These are phyloP conservation scores for Hippocampus guttulatus DNA, from an alignment of 2,113 vertebrate species.

Conservation along the genomic window DNA sequence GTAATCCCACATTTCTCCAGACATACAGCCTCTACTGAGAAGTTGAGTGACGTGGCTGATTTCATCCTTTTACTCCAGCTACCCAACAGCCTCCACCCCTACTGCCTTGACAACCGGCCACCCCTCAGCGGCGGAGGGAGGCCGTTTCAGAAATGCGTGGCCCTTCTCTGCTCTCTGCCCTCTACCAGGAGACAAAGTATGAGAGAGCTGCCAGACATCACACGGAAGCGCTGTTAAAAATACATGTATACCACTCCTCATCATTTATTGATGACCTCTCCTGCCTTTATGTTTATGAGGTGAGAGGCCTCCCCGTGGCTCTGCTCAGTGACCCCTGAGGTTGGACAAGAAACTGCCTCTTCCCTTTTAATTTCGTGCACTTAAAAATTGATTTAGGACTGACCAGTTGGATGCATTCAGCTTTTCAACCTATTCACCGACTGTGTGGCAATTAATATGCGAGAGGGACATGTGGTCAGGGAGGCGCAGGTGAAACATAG, in stretches of 20 bases:
- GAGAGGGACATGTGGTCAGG: not conserved
- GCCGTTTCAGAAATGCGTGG: conserved; percentile 41
- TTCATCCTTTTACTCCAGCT: conserved; percentile 24
- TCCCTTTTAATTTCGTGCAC: conserved; percentile 64
- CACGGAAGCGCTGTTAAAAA: conserved; percentile 73
- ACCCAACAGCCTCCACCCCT: conserved; percentile 5
- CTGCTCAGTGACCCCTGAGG: conserved; percentile 62
- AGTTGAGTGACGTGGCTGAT: conserved; percentile 2
- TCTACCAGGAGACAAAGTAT: conserved; percentile 55
- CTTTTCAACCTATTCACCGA: conserved; percentile 5
- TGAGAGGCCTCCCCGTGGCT: conserved; percentile 59
- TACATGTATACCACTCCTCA: conserved; percentile 78
- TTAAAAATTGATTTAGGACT: conserved; percentile 23
- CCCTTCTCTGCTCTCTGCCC: conserved; percentile 61
- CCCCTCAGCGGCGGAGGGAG: conserved; percentile 19
- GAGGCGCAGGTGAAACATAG: not conserved
- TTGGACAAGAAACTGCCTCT: conserved; percentile 67
- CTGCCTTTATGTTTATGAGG: conserved; percentile 78
- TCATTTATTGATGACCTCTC: conserved; percentile 75
- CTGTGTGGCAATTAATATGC: conserved; percentile 5
- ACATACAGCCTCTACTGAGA: not conserved
- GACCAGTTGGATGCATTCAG: conserved; percentile 3
- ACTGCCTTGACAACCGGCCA: conserved; percentile 6
- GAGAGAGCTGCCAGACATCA: conserved; percentile 72
- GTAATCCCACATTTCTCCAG: conserved; percentile 5